Base-by-base conservation (phyloP, 2,888 invertebrate genomes). In the Dendrolimus pini region DNA sequence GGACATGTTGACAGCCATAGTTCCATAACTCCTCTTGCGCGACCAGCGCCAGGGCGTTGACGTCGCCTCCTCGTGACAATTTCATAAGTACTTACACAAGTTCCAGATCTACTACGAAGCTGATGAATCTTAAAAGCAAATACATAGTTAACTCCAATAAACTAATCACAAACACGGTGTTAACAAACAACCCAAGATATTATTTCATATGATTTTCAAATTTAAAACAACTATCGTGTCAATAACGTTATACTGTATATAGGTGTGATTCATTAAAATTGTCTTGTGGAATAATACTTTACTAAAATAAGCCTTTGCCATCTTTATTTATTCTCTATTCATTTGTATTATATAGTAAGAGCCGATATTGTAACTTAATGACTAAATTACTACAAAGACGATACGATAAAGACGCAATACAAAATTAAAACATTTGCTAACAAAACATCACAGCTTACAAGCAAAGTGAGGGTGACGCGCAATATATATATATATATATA, bases 91-190 rank as follows among this genome's bases (percentile, higher is more conserved):
- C 89, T 89, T 87, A 88, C 72, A 82, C 82, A 86, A 84, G 83
- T 87, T 88, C 87, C 89, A 89, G 89, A 89, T 90, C 89, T 89
- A 89, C 84, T 78, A 83, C 80, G 76, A 87, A 88, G 87, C 85
- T 80, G 82, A 82, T 81, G 80, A 78, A 80, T 80, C 81, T 83
- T 84, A 82, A 80, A 83, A 85, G 83, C 85, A 83, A 87, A 82
- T 85, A 83, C 47, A 47, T 47, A 47, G 9, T 10, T 47, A 47
- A 47, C 47, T 47, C 47, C 9, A 6, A 47, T 1, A 7, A 12
- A 47, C 9, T 12, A 47, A 30, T 30, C 47, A 47, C 47, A 47
- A 47, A 47, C 47, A 12, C 47, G 12, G 47, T 47, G 47, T 10
- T 10, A 47, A 10, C 47, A 10, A 47, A 47, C 47, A 9, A 47